These are phyloP conservation scores for Omphaloscelis lunosa DNA, from an alignment of 2,888 invertebrate species.

Conservation along the genomic window DNA sequence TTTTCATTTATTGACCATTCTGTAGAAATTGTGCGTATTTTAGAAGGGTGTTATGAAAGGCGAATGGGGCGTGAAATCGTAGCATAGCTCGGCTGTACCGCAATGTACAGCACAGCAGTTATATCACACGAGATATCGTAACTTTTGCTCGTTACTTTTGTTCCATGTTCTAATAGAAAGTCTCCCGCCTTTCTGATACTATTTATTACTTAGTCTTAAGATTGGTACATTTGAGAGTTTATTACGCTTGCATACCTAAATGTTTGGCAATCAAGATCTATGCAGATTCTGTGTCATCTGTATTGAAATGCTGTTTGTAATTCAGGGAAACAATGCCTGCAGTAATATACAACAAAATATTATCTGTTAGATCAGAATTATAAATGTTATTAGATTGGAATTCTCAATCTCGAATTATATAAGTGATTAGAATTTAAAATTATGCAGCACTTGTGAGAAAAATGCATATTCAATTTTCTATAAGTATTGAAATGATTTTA, in stretches of 20 bases:
- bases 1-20: constrained; percentile 26
- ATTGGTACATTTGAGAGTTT: constrained; percentile 47
- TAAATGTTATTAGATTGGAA: not conserved
- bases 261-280: constrained; percentile 40
- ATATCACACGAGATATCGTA: constrained; percentile 87
- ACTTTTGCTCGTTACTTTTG: constrained; percentile 85
- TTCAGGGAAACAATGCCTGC: not conserved
- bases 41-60: constrained; percentile 79
- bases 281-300: constrained; percentile 12
- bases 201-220: constrained; percentile 77
- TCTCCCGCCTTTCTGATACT: constrained; percentile 84
- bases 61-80: constrained; percentile 79
- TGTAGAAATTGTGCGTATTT: constrained; percentile 55
- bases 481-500: constrained; percentile 7
- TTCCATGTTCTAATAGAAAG: constrained; percentile 85
- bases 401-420: not conserved
- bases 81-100: constrained; percentile 70
- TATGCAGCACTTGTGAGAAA: not conserved
- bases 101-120: constrained; percentile 75
- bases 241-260: constrained; percentile 36
- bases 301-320: constrained; percentile 1
- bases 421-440: constrained; percentile 13
- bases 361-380: not conserved
- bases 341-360: not conserved
- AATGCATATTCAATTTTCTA: not conserved